Conservation (phyloP, 2,888 invertebrate species). For the Atethmia centrago region DNA sequence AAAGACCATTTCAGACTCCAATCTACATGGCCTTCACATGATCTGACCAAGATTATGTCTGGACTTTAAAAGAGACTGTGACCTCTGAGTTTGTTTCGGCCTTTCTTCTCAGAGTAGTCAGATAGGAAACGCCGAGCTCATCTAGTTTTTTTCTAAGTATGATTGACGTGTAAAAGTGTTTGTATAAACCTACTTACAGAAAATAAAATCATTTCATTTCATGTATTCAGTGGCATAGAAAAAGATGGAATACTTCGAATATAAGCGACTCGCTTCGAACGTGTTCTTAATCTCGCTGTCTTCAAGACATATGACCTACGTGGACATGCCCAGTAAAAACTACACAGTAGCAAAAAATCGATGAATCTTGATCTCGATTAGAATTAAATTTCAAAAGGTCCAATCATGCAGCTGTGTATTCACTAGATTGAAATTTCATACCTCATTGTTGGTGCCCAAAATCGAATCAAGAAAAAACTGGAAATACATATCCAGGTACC, state of each 20-base stretch:
- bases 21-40: too few species aligned
- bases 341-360: neutral
- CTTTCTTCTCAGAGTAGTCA: too few species aligned
- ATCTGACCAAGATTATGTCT: too few species aligned
- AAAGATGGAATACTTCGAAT: neutral
- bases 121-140: too few species aligned
- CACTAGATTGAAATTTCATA: neutral
- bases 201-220: too few species aligned
- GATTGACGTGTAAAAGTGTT: too few species aligned
- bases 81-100: too few species aligned
- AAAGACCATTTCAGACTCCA: too few species aligned
- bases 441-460: neutral
- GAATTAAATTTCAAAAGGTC: neutral
- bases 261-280: neutral
- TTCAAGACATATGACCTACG: neutral
- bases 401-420: neutral
- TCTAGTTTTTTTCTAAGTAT: too few species aligned
- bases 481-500: neutral
- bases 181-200: too few species aligned
- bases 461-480: neutral
- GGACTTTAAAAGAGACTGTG: too few species aligned
- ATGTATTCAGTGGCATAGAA: too few species aligned
- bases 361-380: neutral
- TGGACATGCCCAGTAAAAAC: neutral
- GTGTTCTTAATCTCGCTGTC: neutral